Conservation (phyloP, 2,888 invertebrate genomes). For the Xestia rhomboidea region DNA sequence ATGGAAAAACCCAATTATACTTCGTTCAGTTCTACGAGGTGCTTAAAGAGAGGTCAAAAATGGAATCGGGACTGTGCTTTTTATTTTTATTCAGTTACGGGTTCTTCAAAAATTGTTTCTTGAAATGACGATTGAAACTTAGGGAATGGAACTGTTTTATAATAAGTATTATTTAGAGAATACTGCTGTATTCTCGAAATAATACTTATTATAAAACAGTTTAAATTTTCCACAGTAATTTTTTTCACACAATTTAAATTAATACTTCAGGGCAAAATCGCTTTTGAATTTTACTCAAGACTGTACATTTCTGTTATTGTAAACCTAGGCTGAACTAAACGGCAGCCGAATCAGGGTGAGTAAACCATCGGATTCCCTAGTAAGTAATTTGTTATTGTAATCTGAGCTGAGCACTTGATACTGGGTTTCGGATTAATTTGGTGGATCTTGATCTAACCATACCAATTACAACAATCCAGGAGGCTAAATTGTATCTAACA, state of each 20-base stretch:
- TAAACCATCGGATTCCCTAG: neutral
- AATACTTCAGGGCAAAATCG: neutral
- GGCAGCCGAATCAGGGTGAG: neutral
- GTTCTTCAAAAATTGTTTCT: neutral
- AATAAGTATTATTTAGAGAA: too few relatives aligned
- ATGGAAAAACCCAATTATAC: neutral
- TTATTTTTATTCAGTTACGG: too few relatives aligned
- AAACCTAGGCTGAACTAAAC: neutral
- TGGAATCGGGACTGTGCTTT: neutral
- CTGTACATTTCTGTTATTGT: neutral
- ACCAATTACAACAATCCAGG: neutral
- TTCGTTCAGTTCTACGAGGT: neutral
- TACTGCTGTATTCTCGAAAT: too few relatives aligned
- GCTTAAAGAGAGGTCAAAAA: neutral
- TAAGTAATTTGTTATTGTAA: neutral
- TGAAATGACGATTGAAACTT: neutral
- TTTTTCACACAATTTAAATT: too few relatives aligned
- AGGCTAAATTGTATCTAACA: neutral
- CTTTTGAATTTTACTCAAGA: too few relatives aligned
- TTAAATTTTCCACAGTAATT: too few relatives aligned
- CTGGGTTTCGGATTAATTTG: slow-evolving; percentile 6
- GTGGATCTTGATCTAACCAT: neutral
- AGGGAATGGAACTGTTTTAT: neutral
- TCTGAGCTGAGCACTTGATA: neutral
- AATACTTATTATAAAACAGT: too few relatives aligned